A percentile compares a stretch with the other conserved stretches of the same genome.
phyloP scores from a whole-genome alignment of 2,888 invertebrate species.

The Teleiodes luculella region DNA sequence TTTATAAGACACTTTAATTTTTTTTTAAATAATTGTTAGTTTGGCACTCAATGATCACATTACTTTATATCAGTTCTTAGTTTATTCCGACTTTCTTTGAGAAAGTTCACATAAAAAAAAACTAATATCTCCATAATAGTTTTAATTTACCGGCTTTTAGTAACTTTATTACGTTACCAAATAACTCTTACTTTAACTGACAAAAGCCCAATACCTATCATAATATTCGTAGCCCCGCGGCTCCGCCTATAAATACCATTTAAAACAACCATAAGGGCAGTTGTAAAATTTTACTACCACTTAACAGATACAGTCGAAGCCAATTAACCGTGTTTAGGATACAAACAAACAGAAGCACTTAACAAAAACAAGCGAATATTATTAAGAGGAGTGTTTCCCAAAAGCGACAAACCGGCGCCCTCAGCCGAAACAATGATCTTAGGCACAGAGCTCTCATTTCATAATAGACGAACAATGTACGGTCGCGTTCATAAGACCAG shows the following conservation, averaged over 20 bases:
- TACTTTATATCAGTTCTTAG: too few relatives aligned
- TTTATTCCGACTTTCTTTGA: too few relatives aligned
- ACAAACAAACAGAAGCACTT: slow-evolving; percentile 45
- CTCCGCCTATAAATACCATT: neutral
- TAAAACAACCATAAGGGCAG: slow-evolving; percentile 7
- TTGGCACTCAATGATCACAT: too few relatives aligned
- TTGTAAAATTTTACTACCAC: slow-evolving; percentile 34
- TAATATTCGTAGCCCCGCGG: neutral
- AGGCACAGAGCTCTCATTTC: slow-evolving; percentile 33
- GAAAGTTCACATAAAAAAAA: too few relatives aligned
- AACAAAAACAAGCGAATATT: slow-evolving; percentile 62
- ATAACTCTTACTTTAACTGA: neutral
- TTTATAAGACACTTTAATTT: too few relatives aligned
- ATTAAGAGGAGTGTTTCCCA: slow-evolving; percentile 54
- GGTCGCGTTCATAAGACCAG: too few relatives aligned
- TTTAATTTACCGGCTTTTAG: too few relatives aligned
- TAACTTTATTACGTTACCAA: too few relatives aligned
- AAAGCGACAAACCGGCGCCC: slow-evolving; percentile 66
- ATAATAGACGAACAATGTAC: neutral
- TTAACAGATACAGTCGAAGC: slow-evolving; percentile 41
- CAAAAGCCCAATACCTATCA: neutral
- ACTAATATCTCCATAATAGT: too few relatives aligned
- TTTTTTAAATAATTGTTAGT: too few relatives aligned
- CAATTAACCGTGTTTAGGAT: slow-evolving; percentile 53
- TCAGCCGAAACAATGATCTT: slow-evolving; percentile 67